Base-by-base conservation (phyloP, 1,140 invertebrate genomes). In the Trichomalopsis sarcophagae region DNA sequence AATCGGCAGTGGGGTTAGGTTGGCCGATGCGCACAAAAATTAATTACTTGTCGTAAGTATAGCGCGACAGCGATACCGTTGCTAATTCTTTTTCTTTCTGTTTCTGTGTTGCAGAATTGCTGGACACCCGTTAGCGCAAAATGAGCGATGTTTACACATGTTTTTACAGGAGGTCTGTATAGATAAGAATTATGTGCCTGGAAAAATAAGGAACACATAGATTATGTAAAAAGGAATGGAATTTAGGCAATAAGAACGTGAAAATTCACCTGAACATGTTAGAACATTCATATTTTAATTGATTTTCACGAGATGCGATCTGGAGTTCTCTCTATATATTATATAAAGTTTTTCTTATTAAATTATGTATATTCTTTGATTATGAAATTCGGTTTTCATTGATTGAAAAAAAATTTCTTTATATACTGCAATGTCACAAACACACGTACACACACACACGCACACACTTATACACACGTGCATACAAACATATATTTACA, bases 171-270 rank as follows among this genome's bases (percentile, higher is more conserved):
- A 99, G 90, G 96, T 96, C 78, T 96, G 96, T 87, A 99, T 99
- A 93, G 99, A 99, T 94, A 99, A 98, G 94, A 99, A 99, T 94
- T 99, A 99, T 94, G 98, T 99, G 86, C 99, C 99, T 88, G 99
- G 99, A 89, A 99, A 99, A 95, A 99, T 99, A 94, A 95, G 99
- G 92, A 99, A 98, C 94, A 97, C 98, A 94, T 97, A 97, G 90
- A 80, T 87, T 87, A 84, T 74, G 86, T 87, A 87, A 88, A 89
- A 77, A 69, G n/a, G 40, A 84, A 73, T 82, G n/a, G 17, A 84
- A 68, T 77, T 86, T 84, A 86, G 77, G 50, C 73, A 78, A 86
- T 86, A 86, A 86, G 82, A 84, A 69, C 71, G 81, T 86, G 81
- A 84, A 84, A 81, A 84, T 50, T 86, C 62, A 75, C 50, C 74